Evolutionary conservation across 2,113 vertebrate genomes (phyloP).

Genomic region (Gymnarchus niloticus): DNA sequence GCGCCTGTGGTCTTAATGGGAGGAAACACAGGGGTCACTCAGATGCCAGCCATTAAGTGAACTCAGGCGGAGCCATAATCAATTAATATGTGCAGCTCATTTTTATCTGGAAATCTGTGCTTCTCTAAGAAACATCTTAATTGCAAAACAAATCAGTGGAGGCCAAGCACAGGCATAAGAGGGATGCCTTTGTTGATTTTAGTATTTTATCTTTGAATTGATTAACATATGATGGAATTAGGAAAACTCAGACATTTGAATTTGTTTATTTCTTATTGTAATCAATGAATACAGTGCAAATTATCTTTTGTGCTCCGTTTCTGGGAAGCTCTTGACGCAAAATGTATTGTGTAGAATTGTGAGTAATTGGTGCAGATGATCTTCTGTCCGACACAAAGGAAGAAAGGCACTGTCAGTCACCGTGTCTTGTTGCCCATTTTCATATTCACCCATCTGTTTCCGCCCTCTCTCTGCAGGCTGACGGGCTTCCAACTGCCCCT

Average conservation of each 20-base stretch:
- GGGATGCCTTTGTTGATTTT: background rate
- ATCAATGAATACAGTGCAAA: background rate
- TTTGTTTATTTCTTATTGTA: background rate
- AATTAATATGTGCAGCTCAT: background rate
- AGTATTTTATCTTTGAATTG: background rate
- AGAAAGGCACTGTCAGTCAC: too few species aligned
- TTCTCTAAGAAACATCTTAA: background rate
- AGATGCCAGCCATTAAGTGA: background rate
- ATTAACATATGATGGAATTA: background rate
- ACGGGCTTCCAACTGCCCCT: conserved; percentile 95
- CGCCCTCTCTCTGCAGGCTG: conserved; percentile 70
- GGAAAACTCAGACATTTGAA: conserved; percentile 6
- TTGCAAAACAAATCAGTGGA: background rate
- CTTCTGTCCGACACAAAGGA: background rate
- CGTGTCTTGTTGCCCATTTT: too few species aligned
- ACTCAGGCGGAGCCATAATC: background rate
- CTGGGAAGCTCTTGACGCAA: background rate
- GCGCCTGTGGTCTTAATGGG: background rate
- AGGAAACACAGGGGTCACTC: background rate
- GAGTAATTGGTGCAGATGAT: too few species aligned
- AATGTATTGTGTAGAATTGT: background rate
- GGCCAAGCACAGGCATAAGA: background rate
- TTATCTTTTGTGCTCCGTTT: background rate
- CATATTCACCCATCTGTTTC: background rate
- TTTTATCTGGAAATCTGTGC: too few species aligned